Evolutionary conservation across 1,140 invertebrate genomes (phyloP).

Genomic region (Lasioglossum albipes): DNA sequence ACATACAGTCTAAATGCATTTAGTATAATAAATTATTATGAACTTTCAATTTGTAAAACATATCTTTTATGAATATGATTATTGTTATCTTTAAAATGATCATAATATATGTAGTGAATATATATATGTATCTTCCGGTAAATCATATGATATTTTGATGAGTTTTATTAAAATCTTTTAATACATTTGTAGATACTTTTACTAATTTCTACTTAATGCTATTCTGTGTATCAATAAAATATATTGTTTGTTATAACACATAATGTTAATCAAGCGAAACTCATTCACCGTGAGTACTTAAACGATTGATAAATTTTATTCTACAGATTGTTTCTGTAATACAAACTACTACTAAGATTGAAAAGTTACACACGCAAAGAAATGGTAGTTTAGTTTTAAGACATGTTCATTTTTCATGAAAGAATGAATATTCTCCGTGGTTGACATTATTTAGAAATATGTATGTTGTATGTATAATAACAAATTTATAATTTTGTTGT

Average conservation of each 20-base stretch:
- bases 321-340: not conserved
- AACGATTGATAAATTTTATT: not conserved
- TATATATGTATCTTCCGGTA: not conserved
- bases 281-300: not conserved
- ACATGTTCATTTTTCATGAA: not conserved
- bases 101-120: not conserved
- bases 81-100: not conserved
- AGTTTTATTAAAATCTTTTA: not conserved
- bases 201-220: not conserved
- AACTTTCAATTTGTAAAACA: constrained; percentile 6
- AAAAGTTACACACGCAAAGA: no score
- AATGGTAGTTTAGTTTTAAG: not conserved
- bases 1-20: constrained; percentile 8
- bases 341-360: no score
- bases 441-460: not conserved
- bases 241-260: constrained; percentile 18
- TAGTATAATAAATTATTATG: constrained; percentile 2
- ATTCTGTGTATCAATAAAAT: not conserved
- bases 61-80: constrained; percentile 6
- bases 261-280: not conserved
- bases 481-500: no score
- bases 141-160: not conserved
- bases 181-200: not conserved
- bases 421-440: not conserved
- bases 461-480: not conserved